A percentile compares a stretch with the other conserved stretches of the same genome.
Evolutionary conservation across 92 coral and sea anemone genomes (phyloP).

Genomic region (Bergia sp.): DNA sequence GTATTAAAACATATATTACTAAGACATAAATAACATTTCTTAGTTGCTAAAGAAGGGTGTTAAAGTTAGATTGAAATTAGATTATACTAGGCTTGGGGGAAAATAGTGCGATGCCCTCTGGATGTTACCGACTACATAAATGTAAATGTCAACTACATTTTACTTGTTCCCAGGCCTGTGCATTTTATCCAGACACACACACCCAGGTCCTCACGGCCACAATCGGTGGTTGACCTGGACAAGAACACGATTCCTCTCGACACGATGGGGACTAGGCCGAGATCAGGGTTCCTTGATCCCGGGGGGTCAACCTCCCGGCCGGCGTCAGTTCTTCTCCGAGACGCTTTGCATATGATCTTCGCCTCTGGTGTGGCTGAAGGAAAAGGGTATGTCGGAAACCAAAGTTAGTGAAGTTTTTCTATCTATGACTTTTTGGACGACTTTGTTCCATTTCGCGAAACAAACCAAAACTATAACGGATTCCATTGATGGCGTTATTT

Average conservation of each 20-base stretch:
- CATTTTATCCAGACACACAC: conserved; percentile 46
- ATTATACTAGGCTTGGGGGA: too few relatives aligned
- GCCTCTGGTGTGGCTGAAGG: conserved; percentile 26
- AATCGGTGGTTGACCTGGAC: conserved; percentile 31
- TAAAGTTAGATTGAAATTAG: too few relatives aligned
- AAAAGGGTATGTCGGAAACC: conserved; percentile 12
- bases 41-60: too few relatives aligned
- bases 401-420: too few relatives aligned
- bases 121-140: neutral
- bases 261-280: neutral
- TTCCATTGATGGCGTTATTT: too few relatives aligned
- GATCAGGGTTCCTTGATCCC: conserved; percentile 35
- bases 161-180: conserved; percentile 24
- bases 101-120: neutral
- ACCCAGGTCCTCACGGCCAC: conserved; percentile 40
- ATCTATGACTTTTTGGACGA: too few relatives aligned
- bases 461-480: too few relatives aligned
- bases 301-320: conserved; percentile 38
- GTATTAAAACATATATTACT: too few relatives aligned
- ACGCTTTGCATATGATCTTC: conserved; percentile 40
- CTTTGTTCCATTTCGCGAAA: too few relatives aligned
- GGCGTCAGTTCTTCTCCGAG: conserved; percentile 40
- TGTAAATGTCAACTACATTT: neutral
- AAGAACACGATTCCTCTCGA: conserved; percentile 1
- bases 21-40: too few relatives aligned